These are phyloP conservation scores for Euwallacea similis DNA, from an alignment of 1,140 invertebrate genomes.

Conservation along the genomic window DNA sequence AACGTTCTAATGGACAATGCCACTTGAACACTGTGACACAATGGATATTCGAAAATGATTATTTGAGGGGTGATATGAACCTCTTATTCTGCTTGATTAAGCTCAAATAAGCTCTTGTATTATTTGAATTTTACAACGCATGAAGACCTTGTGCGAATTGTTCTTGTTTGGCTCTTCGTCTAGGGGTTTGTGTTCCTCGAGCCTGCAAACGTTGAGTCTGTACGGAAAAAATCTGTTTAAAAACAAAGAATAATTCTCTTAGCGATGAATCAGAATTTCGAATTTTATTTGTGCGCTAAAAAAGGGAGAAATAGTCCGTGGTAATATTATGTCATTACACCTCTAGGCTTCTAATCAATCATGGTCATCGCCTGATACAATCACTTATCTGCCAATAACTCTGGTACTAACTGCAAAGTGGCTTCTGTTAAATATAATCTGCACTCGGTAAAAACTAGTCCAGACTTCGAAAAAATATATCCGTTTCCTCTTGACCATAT, in stretches of 20 bases:
- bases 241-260: background rate
- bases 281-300: background rate
- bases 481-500: slow-evolving; percentile 5
- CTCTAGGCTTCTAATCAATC: background rate
- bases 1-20: slow-evolving; percentile 20
- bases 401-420: background rate
- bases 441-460: slow-evolving; percentile 5
- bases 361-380: background rate
- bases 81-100: slow-evolving; percentile 35
- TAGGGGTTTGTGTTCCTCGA: too few species aligned
- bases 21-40: slow-evolving; percentile 29
- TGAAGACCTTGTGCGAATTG: slow-evolving; percentile 7
- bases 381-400: slow-evolving; percentile 3
- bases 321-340: background rate
- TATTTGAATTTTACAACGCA: slow-evolving; percentile 17
- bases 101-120: slow-evolving; percentile 13
- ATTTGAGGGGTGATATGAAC: slow-evolving; percentile 34
- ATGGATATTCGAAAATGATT: slow-evolving; percentile 27
- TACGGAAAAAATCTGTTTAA: background rate
- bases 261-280: background rate
- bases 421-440: background rate
- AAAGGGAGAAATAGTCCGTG: background rate
- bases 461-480: slow-evolving; percentile 12
- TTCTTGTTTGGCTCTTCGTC: background rate
- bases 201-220: background rate